Base-by-base conservation (phyloP, 2,888 invertebrate species). In the Ischnura elegans region DNA sequence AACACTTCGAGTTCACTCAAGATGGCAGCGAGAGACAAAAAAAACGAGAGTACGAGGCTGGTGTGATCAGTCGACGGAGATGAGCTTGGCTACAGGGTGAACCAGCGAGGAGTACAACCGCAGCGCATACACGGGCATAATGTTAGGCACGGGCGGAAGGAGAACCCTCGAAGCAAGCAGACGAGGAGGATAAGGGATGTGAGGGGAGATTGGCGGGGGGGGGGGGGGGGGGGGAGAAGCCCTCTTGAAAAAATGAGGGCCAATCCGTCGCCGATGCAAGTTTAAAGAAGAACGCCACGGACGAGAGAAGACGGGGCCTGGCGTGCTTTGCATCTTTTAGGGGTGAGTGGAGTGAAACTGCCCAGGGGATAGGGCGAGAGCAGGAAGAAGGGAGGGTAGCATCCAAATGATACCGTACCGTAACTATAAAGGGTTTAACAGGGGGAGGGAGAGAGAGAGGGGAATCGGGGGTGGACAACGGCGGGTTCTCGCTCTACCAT, bases 191-290 rank as follows among this genome's bases (percentile, higher is more conserved):
- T 13, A 51, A 51, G 51, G 6, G n/a, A n/a, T n/a, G n/a, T 6
- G 61, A n/a, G 61, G n/a, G n/a, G n/a, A 0, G 61, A n/a, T 25
- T 8, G 61, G 61, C 25, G 61, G 61, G 6, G n/a, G 61, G 61
- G 6, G 61, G 61, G 6, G 61, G n/a, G n/a, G 25, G n/a, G 29
- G 76, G 36, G 66, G 45, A 45, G 36, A n/a, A 36, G 25, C 90
- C 61, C 61, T 61, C 51, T 90, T 90, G 36, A 43, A 43, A 61
- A 90, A 90, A 90, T 90, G 90, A 90, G 90, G 51, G 42, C 42
- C 90, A 90, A 61, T 90, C 90, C 90, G 90, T 90, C 90, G 25
- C 45, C 43, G 90, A 16, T 90, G 90, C 61, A 90, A 90, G 61
- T 90, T 90, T 90, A 90, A 90, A 61, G 61, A 61, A 90, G 43